A percentile compares a stretch with the other conserved stretches of the same genome.
phyloP scores from a whole-genome alignment of 2,888 invertebrate species.

The Eilema caniola region DNA sequence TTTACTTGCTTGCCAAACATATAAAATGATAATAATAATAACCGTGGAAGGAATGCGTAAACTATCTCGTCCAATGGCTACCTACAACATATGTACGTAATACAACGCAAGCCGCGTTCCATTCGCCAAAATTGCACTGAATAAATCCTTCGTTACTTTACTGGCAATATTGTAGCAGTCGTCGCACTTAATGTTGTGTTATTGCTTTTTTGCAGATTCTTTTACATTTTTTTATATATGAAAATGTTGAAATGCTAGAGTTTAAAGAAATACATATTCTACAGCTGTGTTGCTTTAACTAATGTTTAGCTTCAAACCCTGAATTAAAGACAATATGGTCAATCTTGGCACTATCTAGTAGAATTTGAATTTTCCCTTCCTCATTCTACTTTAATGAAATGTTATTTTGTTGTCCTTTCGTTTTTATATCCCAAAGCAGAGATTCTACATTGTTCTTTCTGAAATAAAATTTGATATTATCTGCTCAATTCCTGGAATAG shows the following conservation, averaged over 20 bases:
- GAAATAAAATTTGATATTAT: background rate
- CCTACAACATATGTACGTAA: constrained; percentile 58
- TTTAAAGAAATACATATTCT: background rate
- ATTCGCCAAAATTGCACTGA: constrained; percentile 51
- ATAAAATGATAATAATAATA: constrained; percentile 36
- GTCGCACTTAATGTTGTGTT: background rate
- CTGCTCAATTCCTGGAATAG: background rate
- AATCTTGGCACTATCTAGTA: no score
- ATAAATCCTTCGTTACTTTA: constrained; percentile 62
- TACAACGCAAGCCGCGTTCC: constrained; percentile 64
- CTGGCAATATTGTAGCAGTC: constrained; percentile 50
- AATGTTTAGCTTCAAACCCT: background rate
- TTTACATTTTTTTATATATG: background rate
- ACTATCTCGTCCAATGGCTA: constrained; percentile 47
- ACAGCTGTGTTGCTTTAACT: background rate
- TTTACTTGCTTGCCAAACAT: constrained; percentile 23
- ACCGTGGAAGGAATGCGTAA: constrained; percentile 40
- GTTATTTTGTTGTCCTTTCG: background rate
- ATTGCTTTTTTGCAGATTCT: background rate
- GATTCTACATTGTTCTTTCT: background rate
- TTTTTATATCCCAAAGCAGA: background rate
- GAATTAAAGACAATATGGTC: background rate
- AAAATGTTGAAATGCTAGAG: background rate
- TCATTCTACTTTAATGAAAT: background rate
- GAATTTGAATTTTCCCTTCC: background rate